Base-by-base conservation (phyloP, 1,140 invertebrate genomes). In the Temnothorax nylanderi region DNA sequence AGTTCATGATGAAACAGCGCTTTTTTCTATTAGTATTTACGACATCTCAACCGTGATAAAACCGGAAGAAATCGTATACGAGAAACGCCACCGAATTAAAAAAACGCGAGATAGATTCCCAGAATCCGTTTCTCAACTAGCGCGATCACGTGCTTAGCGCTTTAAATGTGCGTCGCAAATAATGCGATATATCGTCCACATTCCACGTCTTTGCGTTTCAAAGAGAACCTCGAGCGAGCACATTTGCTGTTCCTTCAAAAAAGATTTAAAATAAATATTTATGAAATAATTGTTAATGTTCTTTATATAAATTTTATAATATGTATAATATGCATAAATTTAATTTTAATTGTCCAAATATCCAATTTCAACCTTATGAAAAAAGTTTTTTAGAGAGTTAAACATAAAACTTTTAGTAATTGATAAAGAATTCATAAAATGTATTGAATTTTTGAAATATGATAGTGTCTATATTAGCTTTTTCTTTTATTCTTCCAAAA, bases 21-120 rank as follows among this genome's bases (percentile, higher is more conserved):
- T 69, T 65, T 58, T 82, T 82, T 26, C 44, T 81, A 58, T 58
- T 72, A 72, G 13, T 47, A 11, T 47, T 82, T 82, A 58, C 37
- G 51, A 72, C 37, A 58, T 58, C 18, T 51, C 26, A 49, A 47
- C 51, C 0, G 37, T 72, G 51, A 82, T 82, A 82, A 44, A 82
- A 44, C 37, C 49, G 76, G 44, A 65, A 65, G 44, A 78, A 51
- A 78, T 34, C 26, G 6, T 34, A 72, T 5, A 49, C 10, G 51
- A 82, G 32, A 47, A 37, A 44, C 34, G 62, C n/a, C 32, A 18
- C 18, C 37, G 5, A 69, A 58, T 82, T 82, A 82, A 82, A 41
- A 26, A 82, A 82, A 82, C 11, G n/a, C 13, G 47, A 67, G n/a
- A 78, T 67, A 3, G 5, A 47, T 72, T 56, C 16, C 8, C 26